A percentile compares a stretch with the other conserved stretches of the same genome.
phyloP scores from a whole-genome alignment of 2,888 invertebrate genomes.

The Eupithecia vulgata region DNA sequence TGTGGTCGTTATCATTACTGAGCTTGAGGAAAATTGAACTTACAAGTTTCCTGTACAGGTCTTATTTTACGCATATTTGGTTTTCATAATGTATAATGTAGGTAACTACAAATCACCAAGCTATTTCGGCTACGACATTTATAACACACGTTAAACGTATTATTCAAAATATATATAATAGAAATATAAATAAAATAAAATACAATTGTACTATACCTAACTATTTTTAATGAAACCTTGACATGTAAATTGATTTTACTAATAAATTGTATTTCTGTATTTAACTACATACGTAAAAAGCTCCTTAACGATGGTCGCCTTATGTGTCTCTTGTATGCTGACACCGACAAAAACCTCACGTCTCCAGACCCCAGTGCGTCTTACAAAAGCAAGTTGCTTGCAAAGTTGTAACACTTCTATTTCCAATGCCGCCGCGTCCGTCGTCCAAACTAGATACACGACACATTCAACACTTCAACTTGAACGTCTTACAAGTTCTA shows the following conservation, averaged over 20 bases:
- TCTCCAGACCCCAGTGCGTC: constrained; percentile 44
- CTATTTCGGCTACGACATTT: background rate
- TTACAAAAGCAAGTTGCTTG: constrained; percentile 31
- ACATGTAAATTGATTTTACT: too few relatives aligned
- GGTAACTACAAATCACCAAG: background rate
- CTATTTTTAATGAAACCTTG: too few relatives aligned
- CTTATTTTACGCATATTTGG: constrained; percentile 1
- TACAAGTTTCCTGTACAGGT: background rate
- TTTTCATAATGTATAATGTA: background rate
- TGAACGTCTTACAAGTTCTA: constrained; percentile 9
- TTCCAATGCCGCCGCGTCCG: constrained; percentile 41
- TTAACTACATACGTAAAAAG: too few relatives aligned
- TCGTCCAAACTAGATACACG: constrained; percentile 33
- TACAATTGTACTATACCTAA: too few relatives aligned
- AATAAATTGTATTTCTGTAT: too few relatives aligned
- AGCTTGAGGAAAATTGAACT: background rate
- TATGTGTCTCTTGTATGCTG: background rate
- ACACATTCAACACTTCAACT: constrained; percentile 37
- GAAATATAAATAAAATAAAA: too few relatives aligned
- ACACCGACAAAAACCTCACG: constrained; percentile 17
- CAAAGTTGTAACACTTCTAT: constrained; percentile 55
- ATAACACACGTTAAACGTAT: too few relatives aligned
- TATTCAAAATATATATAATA: too few relatives aligned
- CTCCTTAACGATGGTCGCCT: background rate
- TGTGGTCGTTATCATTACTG: constrained; percentile 9